These are phyloP conservation scores for Heliconius eleuchia DNA, from an alignment of 1,140 invertebrate species.

Conservation along the genomic window DNA sequence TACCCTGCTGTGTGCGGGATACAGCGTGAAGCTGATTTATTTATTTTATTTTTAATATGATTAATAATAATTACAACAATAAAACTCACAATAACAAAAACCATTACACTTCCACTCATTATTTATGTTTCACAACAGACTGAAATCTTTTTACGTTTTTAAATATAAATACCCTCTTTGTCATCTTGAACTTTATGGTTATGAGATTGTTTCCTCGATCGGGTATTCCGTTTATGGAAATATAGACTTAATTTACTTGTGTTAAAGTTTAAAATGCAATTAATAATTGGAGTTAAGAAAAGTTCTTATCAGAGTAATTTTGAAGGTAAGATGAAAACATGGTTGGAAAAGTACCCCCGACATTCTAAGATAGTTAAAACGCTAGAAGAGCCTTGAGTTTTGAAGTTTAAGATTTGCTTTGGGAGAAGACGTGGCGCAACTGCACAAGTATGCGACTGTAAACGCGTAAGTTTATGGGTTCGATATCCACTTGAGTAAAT, in stretches of 20 bases:
- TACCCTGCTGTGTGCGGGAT: too few relatives aligned
- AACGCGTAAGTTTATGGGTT: too few relatives aligned
- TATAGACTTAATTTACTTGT: constrained; percentile 41
- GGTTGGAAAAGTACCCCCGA: constrained; percentile 35
- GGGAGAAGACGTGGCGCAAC: too few relatives aligned
- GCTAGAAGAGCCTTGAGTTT: constrained; percentile 8
- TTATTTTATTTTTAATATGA: too few relatives aligned
- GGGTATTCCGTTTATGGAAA: constrained; percentile 44
- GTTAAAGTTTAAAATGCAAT: constrained; percentile 57
- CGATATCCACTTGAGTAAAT: too few relatives aligned
- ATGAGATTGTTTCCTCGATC: constrained; percentile 49
- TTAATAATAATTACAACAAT: background rate
- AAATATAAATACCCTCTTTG: constrained; percentile 43
- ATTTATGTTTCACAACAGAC: constrained; percentile 31
- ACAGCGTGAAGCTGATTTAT: too few relatives aligned
- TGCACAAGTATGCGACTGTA: too few relatives aligned
- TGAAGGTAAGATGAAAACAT: constrained; percentile 51
- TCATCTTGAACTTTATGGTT: constrained; percentile 40
- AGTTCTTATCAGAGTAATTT: constrained; percentile 60
- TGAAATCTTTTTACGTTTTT: constrained; percentile 36
- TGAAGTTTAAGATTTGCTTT: too few relatives aligned
- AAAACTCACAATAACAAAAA: constrained; percentile 2
- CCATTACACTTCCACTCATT: constrained; percentile 25
- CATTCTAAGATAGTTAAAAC: background rate
- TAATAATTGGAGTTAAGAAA: constrained; percentile 27